Evolutionary conservation across 2,113 vertebrate species (phyloP).

Genomic region (Thomomys bottae): DNA sequence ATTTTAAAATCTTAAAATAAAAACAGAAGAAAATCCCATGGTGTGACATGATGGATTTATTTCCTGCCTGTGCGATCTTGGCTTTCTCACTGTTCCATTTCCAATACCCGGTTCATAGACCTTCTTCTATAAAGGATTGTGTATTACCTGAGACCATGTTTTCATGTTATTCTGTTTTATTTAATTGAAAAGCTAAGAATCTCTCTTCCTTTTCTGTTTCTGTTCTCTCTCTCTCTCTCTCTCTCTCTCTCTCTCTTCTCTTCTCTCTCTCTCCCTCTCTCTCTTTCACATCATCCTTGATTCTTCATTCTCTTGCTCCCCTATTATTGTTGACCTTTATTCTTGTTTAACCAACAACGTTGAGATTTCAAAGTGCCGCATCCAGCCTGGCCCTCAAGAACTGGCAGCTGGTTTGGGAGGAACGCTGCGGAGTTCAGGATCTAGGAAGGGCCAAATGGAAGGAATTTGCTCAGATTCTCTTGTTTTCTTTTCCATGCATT

Average conservation of each 20-base stretch:
- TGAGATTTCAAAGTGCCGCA: constrained; percentile 18
- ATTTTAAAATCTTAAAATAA: constrained; percentile 1
- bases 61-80: constrained; percentile 36
- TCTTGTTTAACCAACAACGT: constrained; percentile 39
- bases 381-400: constrained; percentile 43
- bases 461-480: constrained; percentile 11
- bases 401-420: constrained; percentile 5
- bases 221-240: background rate
- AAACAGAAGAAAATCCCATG: background rate
- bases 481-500: constrained; percentile 49
- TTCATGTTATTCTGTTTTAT: constrained; percentile 41
- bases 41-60: constrained; percentile 42
- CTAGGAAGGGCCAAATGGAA: constrained; percentile 28
- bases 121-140: background rate
- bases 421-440: constrained; percentile 12
- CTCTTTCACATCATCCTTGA: too few relatives aligned
- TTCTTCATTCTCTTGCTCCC: background rate
- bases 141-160: background rate
- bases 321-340: constrained; percentile 42
- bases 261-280: background rate
- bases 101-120: background rate
- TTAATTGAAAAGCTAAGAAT: constrained; percentile 30
- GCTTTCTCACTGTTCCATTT: constrained; percentile 44
- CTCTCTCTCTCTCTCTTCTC: background rate
- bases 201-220: background rate